Evolutionary conservation across 2,113 vertebrate species (phyloP), one percentile per base, ranked within the genome.

Genomic region (Anoura caudifer): DNA sequence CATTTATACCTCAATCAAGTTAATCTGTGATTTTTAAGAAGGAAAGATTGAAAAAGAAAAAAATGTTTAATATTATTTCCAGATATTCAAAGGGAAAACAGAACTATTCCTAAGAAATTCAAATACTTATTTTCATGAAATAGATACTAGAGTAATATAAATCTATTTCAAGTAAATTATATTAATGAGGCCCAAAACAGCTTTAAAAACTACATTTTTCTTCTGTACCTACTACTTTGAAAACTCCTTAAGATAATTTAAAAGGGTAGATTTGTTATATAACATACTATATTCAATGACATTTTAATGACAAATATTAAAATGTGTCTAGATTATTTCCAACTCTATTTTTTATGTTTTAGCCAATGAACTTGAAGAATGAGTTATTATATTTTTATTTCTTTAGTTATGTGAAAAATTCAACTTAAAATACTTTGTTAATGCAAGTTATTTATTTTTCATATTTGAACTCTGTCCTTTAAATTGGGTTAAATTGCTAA

Each of bases 401-500:
- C 95, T 97, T 95, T 80, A n/a, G 31, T 89, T 94, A 87, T 87
- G 79, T 90, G 95, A 95, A 82, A 92, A 94, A 67, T 76, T 96
- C 54, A 86, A 81, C 96, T 80, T 93, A 90, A 70, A 28, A 90
- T 88, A 87, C 12, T 70, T 97, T 93, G 26, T 84, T 95, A 14
- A 70, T 84, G 22, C 54, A 2, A 87, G 7, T 9, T 54, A 8
- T 76, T 72, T 76, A 4, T 52, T 65, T 31, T 84, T 83, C 50
- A 3, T 73, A 56, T 94, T 97, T 95, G 26, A 81, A 97, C 11
- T 96, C 19, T 89, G 5, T 72, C 9, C 3, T 59, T 50, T 50
- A 93, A 85, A 95, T 89, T 93, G 56, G 4, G 31, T 95, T 95
- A 87, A 97, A 96, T 94, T 95, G 31, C 95, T 98, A 65, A 90